phyloP scores from a whole-genome alignment of 1,140 invertebrate genomes.

The Zophobas morio region DNA sequence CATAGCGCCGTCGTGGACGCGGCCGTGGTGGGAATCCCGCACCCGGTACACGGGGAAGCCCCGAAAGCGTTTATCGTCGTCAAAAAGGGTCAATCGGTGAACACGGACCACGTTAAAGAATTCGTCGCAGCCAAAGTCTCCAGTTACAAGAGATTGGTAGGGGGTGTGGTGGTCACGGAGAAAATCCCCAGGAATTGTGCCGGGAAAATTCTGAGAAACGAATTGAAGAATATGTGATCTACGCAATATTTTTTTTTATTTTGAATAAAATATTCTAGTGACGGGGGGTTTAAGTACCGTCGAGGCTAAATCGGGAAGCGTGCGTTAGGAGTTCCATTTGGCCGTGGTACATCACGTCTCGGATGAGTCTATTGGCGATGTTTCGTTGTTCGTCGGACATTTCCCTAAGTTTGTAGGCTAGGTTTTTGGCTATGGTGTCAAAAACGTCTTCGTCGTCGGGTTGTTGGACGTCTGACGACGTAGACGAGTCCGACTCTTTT shows the following conservation, averaged over 20 bases:
- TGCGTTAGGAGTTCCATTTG: slow-evolving; percentile 64
- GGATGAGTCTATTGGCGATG: slow-evolving; percentile 69
- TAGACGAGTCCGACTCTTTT: slow-evolving; percentile 27
- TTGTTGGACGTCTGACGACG: slow-evolving; percentile 22
- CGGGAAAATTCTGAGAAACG: slow-evolving; percentile 18
- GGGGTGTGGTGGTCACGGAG: slow-evolving; percentile 71
- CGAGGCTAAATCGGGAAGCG: slow-evolving; percentile 14
- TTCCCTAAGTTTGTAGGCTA: slow-evolving; percentile 69
- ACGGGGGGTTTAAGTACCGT: slow-evolving; percentile 4
- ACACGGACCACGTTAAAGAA: slow-evolving; percentile 65
- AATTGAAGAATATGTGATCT: slow-evolving; percentile 5
- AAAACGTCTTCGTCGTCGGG: slow-evolving; percentile 61
- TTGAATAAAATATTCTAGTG: not conserved
- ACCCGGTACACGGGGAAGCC: slow-evolving; percentile 80
- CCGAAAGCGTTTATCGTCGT: slow-evolving; percentile 81
- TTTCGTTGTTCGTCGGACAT: slow-evolving; percentile 67
- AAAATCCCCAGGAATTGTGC: slow-evolving; percentile 26
- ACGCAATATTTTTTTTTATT: slow-evolving; percentile 7
- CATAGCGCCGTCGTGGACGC: slow-evolving; percentile 85
- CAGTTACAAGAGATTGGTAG: slow-evolving; percentile 67
- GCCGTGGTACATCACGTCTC: slow-evolving; percentile 69
- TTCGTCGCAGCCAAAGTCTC: slow-evolving; percentile 67
- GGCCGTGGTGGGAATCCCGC: slow-evolving; percentile 86
- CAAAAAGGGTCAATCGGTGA: slow-evolving; percentile 63
- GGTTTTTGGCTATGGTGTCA: slow-evolving; percentile 68